Base-by-base conservation (phyloP, 2,888 invertebrate species). In the Sthenelais limicola region DNA sequence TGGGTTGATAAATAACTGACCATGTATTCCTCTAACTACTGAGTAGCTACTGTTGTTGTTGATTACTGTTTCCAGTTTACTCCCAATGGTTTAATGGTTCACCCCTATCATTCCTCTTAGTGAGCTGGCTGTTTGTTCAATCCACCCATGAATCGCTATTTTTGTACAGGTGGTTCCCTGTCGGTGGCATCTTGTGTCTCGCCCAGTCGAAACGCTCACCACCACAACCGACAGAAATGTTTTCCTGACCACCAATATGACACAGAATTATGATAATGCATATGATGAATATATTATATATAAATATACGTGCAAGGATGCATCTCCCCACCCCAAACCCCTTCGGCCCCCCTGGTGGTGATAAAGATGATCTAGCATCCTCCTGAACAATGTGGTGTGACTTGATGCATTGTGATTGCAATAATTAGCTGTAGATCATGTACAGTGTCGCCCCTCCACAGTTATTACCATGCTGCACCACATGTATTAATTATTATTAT, bases 401-500 rank as follows among this genome's bases (percentile, higher is more conserved):
- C 35, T 43, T 62, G 38, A n/a, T 62, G 38, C n/a, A 35, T 62
- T 62, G 62, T 62, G 38, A 62, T 62, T 62, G 62, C 62, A 62
- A 62, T 62, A 62, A 62, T 35, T 62, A 62, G 62, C 3, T 62
- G 62, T 62, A 62, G 62, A 62, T 62, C 62, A 38, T 62, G 62
- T 62, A 62, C 62, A 62, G 62, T 62, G 62, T 62, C 26, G 62
- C 62, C 62, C 62, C 62, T 62, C 62, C 62, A 38, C 62, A 62
- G 38, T 62, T 24, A 24, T 38, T 24, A n/a, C n/a, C n/a, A n/a
- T n/a, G n/a, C 26, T 62, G 43, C 62, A 62, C 62, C 62, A 62
- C 38, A 62, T 62, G 43, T 62, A 62, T 62, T 62, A 62, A 62
- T 62, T n/a, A n/a, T n/a, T n/a, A n/a, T n/a, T n/a, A n/a, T n/a